These are phyloP conservation scores for Corythoichthys intestinalis DNA, from an alignment of 2,113 vertebrate genomes.

Conservation along the genomic window DNA sequence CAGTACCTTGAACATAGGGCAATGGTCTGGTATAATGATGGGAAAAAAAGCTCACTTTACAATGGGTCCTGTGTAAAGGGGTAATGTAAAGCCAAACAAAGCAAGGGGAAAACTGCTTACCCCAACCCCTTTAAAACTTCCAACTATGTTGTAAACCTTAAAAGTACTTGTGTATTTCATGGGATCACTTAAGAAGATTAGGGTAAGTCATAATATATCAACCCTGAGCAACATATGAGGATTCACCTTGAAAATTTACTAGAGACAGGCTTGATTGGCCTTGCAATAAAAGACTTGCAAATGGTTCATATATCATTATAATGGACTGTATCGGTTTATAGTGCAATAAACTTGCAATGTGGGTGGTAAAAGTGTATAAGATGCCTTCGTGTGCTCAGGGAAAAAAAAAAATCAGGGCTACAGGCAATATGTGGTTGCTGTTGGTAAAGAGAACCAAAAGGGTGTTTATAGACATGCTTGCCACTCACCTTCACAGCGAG, in stretches of 20 bases:
- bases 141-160: slow-evolving; percentile 6
- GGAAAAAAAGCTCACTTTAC: background rate
- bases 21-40: background rate
- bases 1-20: background rate
- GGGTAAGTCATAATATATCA: slow-evolving; percentile 19
- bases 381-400: slow-evolving; percentile 24
- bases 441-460: slow-evolving; percentile 8
- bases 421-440: slow-evolving; percentile 17
- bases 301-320: slow-evolving; percentile 45
- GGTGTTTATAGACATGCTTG: background rate
- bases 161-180: slow-evolving; percentile 8
- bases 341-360: slow-evolving; percentile 25
- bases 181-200: slow-evolving; percentile 12
- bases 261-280: slow-evolving; percentile 28
- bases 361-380: slow-evolving; percentile 29
- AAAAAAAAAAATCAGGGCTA: slow-evolving; percentile 10
- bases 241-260: slow-evolving; percentile 39
- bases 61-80: background rate
- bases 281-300: slow-evolving; percentile 37
- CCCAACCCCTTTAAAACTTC: slow-evolving; percentile 5
- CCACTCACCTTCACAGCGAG: slow-evolving; percentile 89
- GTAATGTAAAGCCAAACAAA: background rate
- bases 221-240: slow-evolving; percentile 16
- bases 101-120: slow-evolving; percentile 13
- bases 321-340: slow-evolving; percentile 36